A percentile compares a stretch with the other conserved stretches of the same genome.
phyloP scores from a whole-genome alignment of 1,140 invertebrate genomes.

The Arctopsyche grandis region DNA sequence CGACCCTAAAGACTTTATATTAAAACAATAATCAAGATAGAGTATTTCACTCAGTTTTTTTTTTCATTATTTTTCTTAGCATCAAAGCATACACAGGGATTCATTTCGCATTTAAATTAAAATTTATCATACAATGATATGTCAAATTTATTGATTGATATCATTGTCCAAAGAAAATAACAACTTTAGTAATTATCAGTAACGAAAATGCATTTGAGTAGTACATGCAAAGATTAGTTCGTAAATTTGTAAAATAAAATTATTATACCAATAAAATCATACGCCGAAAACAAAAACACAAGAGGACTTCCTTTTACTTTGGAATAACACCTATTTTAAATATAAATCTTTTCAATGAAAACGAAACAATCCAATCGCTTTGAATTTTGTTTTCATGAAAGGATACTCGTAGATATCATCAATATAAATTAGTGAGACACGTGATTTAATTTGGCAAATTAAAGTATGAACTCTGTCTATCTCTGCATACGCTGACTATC shows the following conservation, averaged over 20 bases:
- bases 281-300: background rate
- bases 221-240: background rate
- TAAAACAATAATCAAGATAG: slow-evolving; percentile 9
- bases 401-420: slow-evolving; percentile 1
- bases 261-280: background rate
- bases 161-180: background rate
- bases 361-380: background rate
- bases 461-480: slow-evolving; percentile 42
- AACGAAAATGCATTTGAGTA: background rate
- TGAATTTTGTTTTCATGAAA: slow-evolving; percentile 18
- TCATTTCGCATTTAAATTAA: background rate
- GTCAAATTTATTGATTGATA: background rate
- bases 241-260: background rate
- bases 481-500: slow-evolving; percentile 53
- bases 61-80: background rate
- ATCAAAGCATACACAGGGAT: slow-evolving; percentile 8
- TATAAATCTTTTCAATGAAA: background rate
- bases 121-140: slow-evolving; percentile 29
- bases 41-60: slow-evolving; percentile 34
- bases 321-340: background rate
- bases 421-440: slow-evolving; percentile 47
- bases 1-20: background rate
- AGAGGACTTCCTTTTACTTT: background rate
- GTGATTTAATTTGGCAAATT: slow-evolving; percentile 50
- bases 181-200: background rate